Conservation (phyloP, 1,140 invertebrate species). For the Aphidius gifuensis region DNA sequence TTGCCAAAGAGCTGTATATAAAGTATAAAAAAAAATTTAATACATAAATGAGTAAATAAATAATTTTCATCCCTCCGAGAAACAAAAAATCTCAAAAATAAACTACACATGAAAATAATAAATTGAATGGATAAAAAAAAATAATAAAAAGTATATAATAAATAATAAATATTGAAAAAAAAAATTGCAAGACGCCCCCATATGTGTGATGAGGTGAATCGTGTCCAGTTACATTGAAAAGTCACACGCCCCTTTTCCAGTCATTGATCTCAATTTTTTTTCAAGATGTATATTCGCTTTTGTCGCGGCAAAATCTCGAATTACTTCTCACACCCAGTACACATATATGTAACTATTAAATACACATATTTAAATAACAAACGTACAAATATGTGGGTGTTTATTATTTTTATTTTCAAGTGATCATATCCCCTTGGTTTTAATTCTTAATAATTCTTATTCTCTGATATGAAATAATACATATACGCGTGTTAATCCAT, state of each 20-base stretch:
- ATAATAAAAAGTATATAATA: background rate
- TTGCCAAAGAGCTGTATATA: background rate
- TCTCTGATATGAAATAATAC: too few relatives aligned
- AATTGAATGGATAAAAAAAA: too few relatives aligned
- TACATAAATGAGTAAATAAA: background rate
- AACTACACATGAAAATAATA: too few relatives aligned
- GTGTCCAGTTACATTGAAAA: slow-evolving; percentile 28
- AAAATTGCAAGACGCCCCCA: slow-evolving; percentile 10
- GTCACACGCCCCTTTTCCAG: slow-evolving; percentile 26
- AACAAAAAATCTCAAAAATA: background rate
- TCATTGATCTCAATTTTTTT: slow-evolving; percentile 31
- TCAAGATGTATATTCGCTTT: background rate
- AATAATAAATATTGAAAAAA: slow-evolving; percentile 1
- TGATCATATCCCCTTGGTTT: too few relatives aligned
- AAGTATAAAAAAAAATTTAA: too few relatives aligned
- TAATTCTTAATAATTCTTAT: too few relatives aligned
- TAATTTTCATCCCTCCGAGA: background rate
- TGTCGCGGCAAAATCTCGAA: slow-evolving; percentile 23
- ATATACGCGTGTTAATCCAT: too few relatives aligned
- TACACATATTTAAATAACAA: too few relatives aligned
- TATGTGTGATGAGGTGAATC: slow-evolving; percentile 3
- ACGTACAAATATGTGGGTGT: slow-evolving; percentile 1
- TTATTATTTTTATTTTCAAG: background rate
- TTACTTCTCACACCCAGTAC: slow-evolving; percentile 18
- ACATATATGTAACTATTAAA: too few relatives aligned